phyloP scores from a whole-genome alignment of 2,888 invertebrate species.

The Parnassius glacialis region DNA sequence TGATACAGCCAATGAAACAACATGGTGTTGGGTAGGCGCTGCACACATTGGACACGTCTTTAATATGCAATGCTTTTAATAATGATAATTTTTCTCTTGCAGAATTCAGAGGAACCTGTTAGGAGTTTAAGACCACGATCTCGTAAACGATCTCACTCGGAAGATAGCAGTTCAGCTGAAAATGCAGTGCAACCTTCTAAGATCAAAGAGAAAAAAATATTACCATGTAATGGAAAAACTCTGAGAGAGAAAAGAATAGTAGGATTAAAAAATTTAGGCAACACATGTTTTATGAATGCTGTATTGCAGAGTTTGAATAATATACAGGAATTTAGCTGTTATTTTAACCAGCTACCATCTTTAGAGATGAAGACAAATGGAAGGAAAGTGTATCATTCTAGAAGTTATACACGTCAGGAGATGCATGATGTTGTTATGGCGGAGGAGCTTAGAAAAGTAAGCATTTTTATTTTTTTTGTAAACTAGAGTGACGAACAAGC shows the following conservation, averaged over 20 bases:
- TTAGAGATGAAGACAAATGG: constrained; percentile 83
- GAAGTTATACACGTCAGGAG: constrained; percentile 82
- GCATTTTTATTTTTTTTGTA: constrained; percentile 6
- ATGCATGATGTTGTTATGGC: constrained; percentile 87
- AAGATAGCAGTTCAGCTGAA: constrained; percentile 77
- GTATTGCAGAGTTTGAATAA: constrained; percentile 91
- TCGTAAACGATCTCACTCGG: constrained; percentile 81
- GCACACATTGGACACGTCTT: too few relatives aligned
- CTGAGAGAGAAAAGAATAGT: constrained; percentile 83
- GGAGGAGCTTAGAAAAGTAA: constrained; percentile 87
- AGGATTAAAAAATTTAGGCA: constrained; percentile 90
- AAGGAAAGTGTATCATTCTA: constrained; percentile 81
- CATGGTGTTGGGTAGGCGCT: too few relatives aligned
- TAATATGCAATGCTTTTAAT: too few relatives aligned
- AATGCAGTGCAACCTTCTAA: constrained; percentile 52
- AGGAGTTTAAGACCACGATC: constrained; percentile 81
- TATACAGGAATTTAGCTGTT: constrained; percentile 91
- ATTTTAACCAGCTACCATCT: constrained; percentile 88
- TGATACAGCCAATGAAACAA: too few relatives aligned
- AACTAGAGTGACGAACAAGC: too few relatives aligned
- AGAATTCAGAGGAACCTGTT: constrained; percentile 74
- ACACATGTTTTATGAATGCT: constrained; percentile 93
- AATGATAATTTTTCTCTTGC: constrained; percentile 30
- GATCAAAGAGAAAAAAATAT: constrained; percentile 60
- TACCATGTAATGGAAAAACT: constrained; percentile 68